Base-by-base conservation (phyloP, 2,888 invertebrate species). In the Eupithecia vulgata region DNA sequence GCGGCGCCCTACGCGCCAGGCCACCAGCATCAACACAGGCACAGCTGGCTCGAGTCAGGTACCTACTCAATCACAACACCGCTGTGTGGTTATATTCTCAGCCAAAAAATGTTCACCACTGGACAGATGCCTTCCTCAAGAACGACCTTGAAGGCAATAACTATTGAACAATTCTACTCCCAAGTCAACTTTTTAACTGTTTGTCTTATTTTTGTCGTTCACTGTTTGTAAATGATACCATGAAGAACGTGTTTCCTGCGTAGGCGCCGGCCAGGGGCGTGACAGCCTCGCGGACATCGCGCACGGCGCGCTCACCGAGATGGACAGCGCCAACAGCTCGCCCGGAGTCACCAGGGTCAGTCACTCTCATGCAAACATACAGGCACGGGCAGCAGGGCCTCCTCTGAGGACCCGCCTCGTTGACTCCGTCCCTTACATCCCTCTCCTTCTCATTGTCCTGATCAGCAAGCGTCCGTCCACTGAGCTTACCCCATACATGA, bases 251-350 rank as follows among this genome's bases (percentile, higher is more conserved):
- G 45, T 21, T 52, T 10, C 8, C 2, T 52, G 1, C 10, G 7
- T 34, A 94, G 95, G 90, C 21, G 95, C 95, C 35, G 91, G 93
- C 0, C 88, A 87, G 25, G 94, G 94, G 0, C 94, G 97, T 62
- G 96, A 96, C 82, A 97, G 96, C 83, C 93, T 96, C 37, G 96
- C 96, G 13, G 98, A 98, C 90, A 93, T 98, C 73, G 95, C 96
- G 4, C 95, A 96, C 0, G 95, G 95, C 1, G 95, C 95, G 35
- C 95, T 94, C 80, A 95, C 96, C 0, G 99, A 99, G 85, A 95
- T 97, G 72, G 99, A 99, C 88, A 98, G 98, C 88, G 97, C 97
- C 0, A 96, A 96, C 80, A 98, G 98, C 84, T 98, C 99, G 34
- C 99, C 99, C 0, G 97, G 97, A n/a, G 96, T 97, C 65, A 95